Evolutionary conservation across 2,113 vertebrate species (phyloP).

Genomic region (Erythrocercus mccallii): DNA sequence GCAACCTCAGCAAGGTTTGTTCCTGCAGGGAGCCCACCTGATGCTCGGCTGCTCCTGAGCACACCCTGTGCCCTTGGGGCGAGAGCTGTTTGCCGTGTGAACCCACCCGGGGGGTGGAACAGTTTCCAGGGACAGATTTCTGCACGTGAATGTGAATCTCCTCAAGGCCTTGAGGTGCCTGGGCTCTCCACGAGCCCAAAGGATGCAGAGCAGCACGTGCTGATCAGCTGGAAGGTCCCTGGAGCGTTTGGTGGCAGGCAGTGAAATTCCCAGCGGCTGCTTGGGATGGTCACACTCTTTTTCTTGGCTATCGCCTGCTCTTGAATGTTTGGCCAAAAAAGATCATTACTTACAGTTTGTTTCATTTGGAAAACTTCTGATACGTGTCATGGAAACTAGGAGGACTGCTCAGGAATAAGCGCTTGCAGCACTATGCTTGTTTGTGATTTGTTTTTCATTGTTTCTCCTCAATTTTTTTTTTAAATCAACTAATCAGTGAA

Average conservation of each 20-base stretch:
- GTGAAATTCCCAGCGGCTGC: not conserved
- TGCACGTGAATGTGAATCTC: fast-evolving
- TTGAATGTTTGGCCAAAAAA: not conserved
- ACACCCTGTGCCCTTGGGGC: fast-evolving
- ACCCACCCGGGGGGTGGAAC: fast-evolving
- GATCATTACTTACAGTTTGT: slow-evolving; percentile 12
- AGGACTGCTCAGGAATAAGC: not conserved
- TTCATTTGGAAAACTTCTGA: slow-evolving; percentile 21
- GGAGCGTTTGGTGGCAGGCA: not conserved
- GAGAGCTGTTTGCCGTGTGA: not conserved
- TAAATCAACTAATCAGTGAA: slow-evolving; percentile 3
- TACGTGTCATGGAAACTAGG: not conserved
- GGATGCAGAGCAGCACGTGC: not conserved
- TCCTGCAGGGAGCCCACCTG: not conserved
- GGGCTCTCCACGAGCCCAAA: not conserved
- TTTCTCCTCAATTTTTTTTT: not conserved
- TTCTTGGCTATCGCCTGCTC: not conserved
- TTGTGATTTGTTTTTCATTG: slow-evolving; percentile 31
- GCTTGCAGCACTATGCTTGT: not conserved
- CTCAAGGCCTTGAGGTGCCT: not conserved
- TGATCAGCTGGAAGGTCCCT: not conserved
- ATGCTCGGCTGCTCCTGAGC: not conserved
- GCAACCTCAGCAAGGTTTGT: not conserved
- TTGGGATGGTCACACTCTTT: not conserved
- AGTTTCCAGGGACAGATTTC: not conserved